Conservation (phyloP, 2,113 vertebrate genomes). For the Phylloscopus trochilus region DNA sequence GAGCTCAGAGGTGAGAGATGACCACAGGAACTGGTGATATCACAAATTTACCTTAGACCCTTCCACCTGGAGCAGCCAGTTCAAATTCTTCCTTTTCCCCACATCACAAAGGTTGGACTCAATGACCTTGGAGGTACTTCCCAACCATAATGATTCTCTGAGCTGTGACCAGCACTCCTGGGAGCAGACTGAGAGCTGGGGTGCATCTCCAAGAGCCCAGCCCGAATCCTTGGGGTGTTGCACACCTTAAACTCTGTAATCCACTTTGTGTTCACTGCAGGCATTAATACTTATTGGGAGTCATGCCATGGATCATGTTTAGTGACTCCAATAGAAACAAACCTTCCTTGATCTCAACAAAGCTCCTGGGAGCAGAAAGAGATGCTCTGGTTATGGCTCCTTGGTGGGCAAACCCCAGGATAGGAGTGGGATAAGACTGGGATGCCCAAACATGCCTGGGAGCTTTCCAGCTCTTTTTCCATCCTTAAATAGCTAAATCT, state of each 20-base stretch:
- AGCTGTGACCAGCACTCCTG: neutral
- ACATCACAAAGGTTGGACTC: neutral
- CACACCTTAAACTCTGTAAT: neutral
- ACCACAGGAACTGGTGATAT: neutral
- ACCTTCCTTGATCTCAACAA: neutral
- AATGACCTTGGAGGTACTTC: neutral
- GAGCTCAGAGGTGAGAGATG: neutral
- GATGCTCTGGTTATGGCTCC: accelerated
- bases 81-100: neutral
- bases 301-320: neutral
- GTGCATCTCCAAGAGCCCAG: neutral
- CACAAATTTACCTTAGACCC: accelerated
- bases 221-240: neutral
- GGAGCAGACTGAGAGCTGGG: neutral
- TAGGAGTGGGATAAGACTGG: accelerated
- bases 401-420: neutral
- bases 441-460: neutral
- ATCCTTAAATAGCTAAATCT: neutral
- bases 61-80: neutral
- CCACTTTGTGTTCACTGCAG: neutral
- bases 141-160: neutral
- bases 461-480: neutral
- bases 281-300: neutral
- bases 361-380: neutral
- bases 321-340: neutral